phyloP scores from a whole-genome alignment of 2,888 invertebrate genomes.

The Bugulina stolonifera region DNA sequence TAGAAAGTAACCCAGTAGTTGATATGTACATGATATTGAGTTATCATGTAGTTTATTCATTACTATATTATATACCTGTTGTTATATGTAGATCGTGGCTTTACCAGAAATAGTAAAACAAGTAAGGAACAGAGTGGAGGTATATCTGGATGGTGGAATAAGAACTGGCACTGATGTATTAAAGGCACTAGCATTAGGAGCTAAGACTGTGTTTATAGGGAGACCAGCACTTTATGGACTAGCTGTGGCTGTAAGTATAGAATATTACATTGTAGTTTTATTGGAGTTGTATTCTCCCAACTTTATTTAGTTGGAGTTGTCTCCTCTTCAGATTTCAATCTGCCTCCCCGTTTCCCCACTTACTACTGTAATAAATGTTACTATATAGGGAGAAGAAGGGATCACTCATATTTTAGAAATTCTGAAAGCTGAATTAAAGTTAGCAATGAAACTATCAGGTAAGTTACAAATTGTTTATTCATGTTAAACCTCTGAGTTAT shows the following conservation, averaged over 20 bases:
- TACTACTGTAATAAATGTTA: background rate
- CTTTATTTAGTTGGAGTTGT: too few species aligned
- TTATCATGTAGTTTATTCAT: background rate
- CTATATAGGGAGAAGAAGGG: background rate
- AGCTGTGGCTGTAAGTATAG: constrained; percentile 29
- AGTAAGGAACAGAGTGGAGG: constrained; percentile 27
- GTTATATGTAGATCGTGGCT: constrained; percentile 27
- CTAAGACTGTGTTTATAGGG: constrained; percentile 28
- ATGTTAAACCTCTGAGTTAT: background rate
- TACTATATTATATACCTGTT: background rate
- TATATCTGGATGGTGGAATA: constrained; percentile 28
- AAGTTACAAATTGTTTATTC: background rate
- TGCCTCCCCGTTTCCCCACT: too few species aligned
- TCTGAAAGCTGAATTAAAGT: background rate
- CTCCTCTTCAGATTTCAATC: too few species aligned
- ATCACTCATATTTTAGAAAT: background rate
- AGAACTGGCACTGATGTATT: constrained; percentile 53
- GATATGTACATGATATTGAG: too few species aligned
- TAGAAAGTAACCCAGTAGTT: too few species aligned
- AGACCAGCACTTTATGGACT: constrained; percentile 28
- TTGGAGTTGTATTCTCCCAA: too few species aligned
- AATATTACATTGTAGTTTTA: too few species aligned
- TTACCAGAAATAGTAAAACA: constrained; percentile 28
- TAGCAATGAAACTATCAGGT: constrained; percentile 24
- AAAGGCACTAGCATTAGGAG: constrained; percentile 28